A percentile compares a stretch with the other conserved stretches of the same genome.
phyloP scores from a whole-genome alignment of 2,113 vertebrate species.

The Dicaeum eximium region DNA sequence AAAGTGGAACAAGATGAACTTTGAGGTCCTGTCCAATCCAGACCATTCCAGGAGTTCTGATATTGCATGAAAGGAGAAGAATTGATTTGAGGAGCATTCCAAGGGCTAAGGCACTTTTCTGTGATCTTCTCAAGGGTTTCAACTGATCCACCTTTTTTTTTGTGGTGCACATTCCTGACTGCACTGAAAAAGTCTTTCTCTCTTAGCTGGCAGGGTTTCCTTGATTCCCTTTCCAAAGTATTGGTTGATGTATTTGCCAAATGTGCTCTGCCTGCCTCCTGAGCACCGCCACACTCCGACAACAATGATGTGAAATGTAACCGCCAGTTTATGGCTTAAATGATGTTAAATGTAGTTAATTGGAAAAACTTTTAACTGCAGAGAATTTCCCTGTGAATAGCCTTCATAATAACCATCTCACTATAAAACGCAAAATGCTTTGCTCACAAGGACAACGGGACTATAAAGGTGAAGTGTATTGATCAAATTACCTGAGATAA shows the following conservation, averaged over 20 bases:
- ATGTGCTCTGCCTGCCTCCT: neutral
- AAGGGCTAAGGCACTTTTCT: neutral
- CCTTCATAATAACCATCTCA: constrained; percentile 61
- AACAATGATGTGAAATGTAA: constrained; percentile 28
- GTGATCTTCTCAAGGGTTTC: neutral
- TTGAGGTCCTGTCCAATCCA: neutral
- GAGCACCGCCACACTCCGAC: neutral
- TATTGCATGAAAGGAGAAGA: neutral
- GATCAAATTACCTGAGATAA: constrained; percentile 68
- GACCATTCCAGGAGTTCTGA: neutral
- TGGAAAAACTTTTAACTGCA: constrained; percentile 69
- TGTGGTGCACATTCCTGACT: neutral
- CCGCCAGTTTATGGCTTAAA: constrained; percentile 34
- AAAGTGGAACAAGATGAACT: neutral
- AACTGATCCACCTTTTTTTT: neutral
- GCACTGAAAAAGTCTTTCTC: neutral
- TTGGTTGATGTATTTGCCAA: neutral
- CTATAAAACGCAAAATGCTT: constrained; percentile 66
- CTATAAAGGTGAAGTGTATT: constrained; percentile 70
- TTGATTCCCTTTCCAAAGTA: neutral
- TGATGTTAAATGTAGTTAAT: constrained; percentile 66
- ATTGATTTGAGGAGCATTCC: neutral
- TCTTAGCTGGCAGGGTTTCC: neutral
- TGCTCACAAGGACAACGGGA: constrained; percentile 65
- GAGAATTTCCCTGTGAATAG: constrained; percentile 62